Conservation (phyloP, 2,113 vertebrate genomes). For the Eurystomus gularis region DNA sequence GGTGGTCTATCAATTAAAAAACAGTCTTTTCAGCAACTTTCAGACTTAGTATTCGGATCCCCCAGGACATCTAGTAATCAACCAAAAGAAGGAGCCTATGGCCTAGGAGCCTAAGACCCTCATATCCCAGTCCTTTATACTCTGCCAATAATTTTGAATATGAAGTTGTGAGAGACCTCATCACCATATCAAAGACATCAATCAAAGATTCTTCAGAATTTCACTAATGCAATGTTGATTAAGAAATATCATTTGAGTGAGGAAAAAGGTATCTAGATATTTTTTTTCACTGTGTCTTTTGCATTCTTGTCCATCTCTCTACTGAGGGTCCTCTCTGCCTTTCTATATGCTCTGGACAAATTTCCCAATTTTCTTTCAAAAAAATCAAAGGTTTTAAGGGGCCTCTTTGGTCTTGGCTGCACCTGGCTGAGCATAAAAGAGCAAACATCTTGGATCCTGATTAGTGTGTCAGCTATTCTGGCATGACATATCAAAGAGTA, state of each 20-base stretch:
- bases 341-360: background rate
- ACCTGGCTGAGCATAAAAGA: constrained; percentile 15
- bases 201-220: background rate
- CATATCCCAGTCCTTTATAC: background rate
- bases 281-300: background rate
- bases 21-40: background rate
- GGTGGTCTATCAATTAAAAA: background rate
- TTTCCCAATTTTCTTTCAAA: background rate
- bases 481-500: background rate
- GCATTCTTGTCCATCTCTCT: background rate
- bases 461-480: constrained; percentile 8
- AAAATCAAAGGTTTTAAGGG: constrained; percentile 17
- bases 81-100: background rate
- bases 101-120: background rate
- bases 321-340: background rate
- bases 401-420: constrained; percentile 28
- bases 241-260: background rate
- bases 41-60: background rate
- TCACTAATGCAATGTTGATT: background rate
- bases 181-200: background rate
- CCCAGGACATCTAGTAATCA: background rate
- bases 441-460: background rate
- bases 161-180: background rate
- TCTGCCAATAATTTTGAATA: background rate
- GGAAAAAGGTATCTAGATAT: background rate